These are phyloP conservation scores for Rhyzopertha dominica DNA, from an alignment of 1,140 invertebrate species.

Conservation along the genomic window DNA sequence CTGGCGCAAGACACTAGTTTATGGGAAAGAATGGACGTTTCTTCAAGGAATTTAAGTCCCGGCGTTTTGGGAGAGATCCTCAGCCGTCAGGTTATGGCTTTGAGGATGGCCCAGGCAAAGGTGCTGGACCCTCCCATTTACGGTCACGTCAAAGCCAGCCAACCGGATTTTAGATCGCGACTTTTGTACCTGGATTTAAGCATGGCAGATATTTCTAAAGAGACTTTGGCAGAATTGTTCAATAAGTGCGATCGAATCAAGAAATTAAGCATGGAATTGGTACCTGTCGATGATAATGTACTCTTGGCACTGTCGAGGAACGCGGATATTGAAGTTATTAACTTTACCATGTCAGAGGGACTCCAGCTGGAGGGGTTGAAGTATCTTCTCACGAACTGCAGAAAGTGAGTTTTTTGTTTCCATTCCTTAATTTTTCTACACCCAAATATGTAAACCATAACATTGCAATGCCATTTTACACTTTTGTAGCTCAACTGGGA, in stretches of 20 bases:
- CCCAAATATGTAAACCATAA: no score
- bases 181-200: constrained; percentile 81
- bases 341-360: constrained; percentile 68
- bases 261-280: constrained; percentile 80
- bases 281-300: constrained; percentile 57
- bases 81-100: constrained; percentile 63
- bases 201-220: constrained; percentile 61
- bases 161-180: constrained; percentile 45
- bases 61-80: constrained; percentile 67
- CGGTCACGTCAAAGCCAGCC: constrained; percentile 38
- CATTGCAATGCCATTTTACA: background rate
- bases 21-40: constrained; percentile 78
- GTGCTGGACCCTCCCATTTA: constrained; percentile 49
- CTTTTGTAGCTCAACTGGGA: background rate
- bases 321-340: constrained; percentile 61
- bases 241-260: constrained; percentile 62
- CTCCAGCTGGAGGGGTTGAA: constrained; percentile 57
- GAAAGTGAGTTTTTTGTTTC: constrained; percentile 50
- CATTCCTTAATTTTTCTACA: constrained; percentile 9
- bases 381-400: constrained; percentile 56
- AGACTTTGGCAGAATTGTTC: constrained; percentile 60
- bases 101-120: constrained; percentile 57
- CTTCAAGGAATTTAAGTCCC: constrained; percentile 58
- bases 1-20: constrained; percentile 75
- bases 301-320: constrained; percentile 64